Conservation (phyloP, 1,140 invertebrate genomes). For the Rhopalosiphum padi region DNA sequence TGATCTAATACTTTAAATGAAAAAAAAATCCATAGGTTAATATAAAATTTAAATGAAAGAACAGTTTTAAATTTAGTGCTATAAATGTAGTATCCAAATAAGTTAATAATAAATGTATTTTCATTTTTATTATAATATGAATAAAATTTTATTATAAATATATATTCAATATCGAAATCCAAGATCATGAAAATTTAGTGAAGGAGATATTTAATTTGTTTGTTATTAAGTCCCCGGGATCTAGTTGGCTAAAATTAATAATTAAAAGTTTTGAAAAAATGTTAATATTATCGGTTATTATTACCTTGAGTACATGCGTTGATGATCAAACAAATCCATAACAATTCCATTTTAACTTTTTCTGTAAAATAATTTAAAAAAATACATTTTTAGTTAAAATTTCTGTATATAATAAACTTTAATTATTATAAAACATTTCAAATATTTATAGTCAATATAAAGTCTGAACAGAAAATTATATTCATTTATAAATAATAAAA, state of each 20-base stretch:
- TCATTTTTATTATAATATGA: neutral
- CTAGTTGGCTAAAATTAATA: neutral
- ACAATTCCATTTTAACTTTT: neutral
- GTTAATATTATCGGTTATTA: neutral
- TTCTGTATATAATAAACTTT: neutral
- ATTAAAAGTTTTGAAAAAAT: neutral
- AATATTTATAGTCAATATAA: neutral
- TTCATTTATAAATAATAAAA: neutral
- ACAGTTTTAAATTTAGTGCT: neutral
- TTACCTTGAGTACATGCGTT: neutral
- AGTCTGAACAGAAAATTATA: neutral
- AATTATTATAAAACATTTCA: neutral
- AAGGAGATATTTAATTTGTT: neutral
- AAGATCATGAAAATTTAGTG: neutral
- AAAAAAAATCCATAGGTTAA: neutral
- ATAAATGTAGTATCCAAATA: neutral
- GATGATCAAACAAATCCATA: neutral
- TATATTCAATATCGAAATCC: neutral
- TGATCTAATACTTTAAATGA: neutral
- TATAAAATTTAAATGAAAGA: neutral
- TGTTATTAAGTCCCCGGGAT: neutral
- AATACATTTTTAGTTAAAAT: neutral
- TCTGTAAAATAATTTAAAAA: neutral
- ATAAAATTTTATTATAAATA: neutral
- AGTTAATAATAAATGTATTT: neutral